These are phyloP conservation scores for Uloborus diversus DNA, from an alignment of 1,140 invertebrate genomes.

Conservation along the genomic window DNA sequence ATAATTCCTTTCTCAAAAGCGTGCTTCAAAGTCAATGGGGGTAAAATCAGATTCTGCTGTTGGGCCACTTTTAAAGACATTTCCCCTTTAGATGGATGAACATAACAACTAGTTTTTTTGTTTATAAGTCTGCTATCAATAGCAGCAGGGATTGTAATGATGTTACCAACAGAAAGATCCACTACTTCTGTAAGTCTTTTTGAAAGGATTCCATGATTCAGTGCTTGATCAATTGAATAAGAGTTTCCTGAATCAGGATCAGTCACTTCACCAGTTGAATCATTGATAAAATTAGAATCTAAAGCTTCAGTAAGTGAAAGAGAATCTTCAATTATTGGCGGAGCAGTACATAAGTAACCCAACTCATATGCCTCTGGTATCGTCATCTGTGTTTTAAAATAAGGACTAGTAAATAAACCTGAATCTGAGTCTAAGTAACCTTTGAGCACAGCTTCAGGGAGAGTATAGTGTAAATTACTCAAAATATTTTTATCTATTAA, in stretches of 20 bases:
- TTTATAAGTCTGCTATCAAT: constrained; percentile 81
- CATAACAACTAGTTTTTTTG: constrained; percentile 79
- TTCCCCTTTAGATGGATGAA: constrained; percentile 79
- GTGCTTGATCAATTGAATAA: constrained; percentile 80
- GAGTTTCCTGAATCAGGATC: constrained; percentile 84
- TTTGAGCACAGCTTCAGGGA: constrained; percentile 79
- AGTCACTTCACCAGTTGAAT: constrained; percentile 77
- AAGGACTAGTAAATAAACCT: constrained; percentile 80
- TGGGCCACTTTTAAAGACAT: constrained; percentile 82
- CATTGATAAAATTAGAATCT: constrained; percentile 81
- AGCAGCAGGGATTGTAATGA: constrained; percentile 83
- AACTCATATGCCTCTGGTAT: constrained; percentile 66
- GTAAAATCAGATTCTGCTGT: constrained; percentile 79
- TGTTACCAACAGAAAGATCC: constrained; percentile 78
- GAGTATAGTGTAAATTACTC: constrained; percentile 68
- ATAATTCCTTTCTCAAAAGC: constrained; percentile 82
- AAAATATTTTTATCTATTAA: constrained; percentile 58
- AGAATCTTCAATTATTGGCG: constrained; percentile 45
- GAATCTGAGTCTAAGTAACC: constrained; percentile 76
- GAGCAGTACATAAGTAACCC: constrained; percentile 28
- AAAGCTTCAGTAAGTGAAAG: constrained; percentile 80
- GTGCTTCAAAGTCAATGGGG: constrained; percentile 90
- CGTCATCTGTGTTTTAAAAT: constrained; percentile 63
- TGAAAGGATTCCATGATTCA: constrained; percentile 79
- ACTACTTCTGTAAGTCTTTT: constrained; percentile 81